A percentile compares a stretch with the other conserved stretches of the same genome.
These are phyloP conservation scores for Diabrotica balteata DNA, from an alignment of 2,888 invertebrate species.

Conservation along the genomic window DNA sequence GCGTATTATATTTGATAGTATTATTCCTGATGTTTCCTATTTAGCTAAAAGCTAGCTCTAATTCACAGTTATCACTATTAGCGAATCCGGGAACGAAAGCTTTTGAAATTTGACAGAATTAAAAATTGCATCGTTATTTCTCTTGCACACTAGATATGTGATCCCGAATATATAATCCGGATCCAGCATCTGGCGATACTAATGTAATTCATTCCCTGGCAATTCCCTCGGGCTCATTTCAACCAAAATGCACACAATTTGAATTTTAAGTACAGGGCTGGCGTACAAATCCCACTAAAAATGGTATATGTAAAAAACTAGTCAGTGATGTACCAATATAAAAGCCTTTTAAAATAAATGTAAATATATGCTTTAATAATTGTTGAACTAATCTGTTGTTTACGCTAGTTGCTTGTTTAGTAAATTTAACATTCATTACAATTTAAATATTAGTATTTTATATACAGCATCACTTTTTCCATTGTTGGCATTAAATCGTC, in stretches of 20 bases:
- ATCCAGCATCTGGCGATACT: conserved; percentile 36
- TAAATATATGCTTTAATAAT: too few relatives aligned
- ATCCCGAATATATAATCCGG: conserved; percentile 23
- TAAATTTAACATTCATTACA: too few relatives aligned
- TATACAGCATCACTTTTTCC: too few relatives aligned
- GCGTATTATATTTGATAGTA: too few relatives aligned
- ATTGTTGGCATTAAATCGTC: too few relatives aligned
- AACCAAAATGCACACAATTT: conserved; percentile 41
- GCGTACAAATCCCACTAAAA: too few relatives aligned
- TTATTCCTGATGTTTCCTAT: neutral
- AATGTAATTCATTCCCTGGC: conserved; percentile 43
- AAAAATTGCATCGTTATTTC: conserved; percentile 13
- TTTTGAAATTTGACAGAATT: conserved; percentile 9
- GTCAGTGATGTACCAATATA: too few relatives aligned
- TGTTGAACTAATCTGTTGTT: too few relatives aligned
- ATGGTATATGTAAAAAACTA: too few relatives aligned
- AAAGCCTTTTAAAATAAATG: too few relatives aligned
- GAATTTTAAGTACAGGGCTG: conserved; percentile 34
- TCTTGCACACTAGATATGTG: conserved; percentile 15
- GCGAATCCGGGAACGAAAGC: neutral
- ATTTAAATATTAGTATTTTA: too few relatives aligned
- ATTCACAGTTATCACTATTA: conserved; percentile 1
- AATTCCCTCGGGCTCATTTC: conserved; percentile 34
- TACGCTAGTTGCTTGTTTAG: too few relatives aligned
- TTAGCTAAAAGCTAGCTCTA: conserved; percentile 3